Evolutionary conservation across 1,140 invertebrate species (phyloP).

Genomic region (Drosophila kikkawai): DNA sequence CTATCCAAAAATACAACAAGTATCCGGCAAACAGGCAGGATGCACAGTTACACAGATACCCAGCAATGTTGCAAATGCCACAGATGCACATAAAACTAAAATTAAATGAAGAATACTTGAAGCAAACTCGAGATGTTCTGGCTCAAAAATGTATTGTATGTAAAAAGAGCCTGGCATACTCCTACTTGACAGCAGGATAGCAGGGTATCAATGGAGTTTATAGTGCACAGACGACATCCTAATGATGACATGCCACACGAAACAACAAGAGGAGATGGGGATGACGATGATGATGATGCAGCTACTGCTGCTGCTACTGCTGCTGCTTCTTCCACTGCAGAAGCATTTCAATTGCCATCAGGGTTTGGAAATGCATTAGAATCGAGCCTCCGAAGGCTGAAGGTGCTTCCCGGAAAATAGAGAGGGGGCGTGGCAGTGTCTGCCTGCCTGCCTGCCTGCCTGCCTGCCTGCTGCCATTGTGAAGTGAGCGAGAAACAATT

Average conservation of each 20-base stretch:
- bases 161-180: background rate
- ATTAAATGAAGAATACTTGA: background rate
- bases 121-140: background rate
- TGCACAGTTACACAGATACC: background rate
- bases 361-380: slow-evolving; percentile 69
- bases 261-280: slow-evolving; percentile 39
- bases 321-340: slow-evolving; percentile 26
- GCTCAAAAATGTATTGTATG: no score
- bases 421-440: background rate
- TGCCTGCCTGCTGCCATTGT: slow-evolving; percentile 6
- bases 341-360: slow-evolving; percentile 52
- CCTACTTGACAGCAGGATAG: background rate
- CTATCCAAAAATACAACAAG: slow-evolving; percentile 28
- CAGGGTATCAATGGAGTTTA: slow-evolving; percentile 36
- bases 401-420: slow-evolving; percentile 14
- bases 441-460: background rate
- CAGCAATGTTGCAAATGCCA: background rate
- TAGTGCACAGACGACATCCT: slow-evolving; percentile 62
- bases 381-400: slow-evolving; percentile 30
- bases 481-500: slow-evolving; percentile 55
- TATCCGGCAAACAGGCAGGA: background rate
- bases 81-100: background rate
- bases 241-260: slow-evolving; percentile 74
- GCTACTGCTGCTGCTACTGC: slow-evolving; percentile 3
- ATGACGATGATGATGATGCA: slow-evolving; percentile 17